Evolutionary conservation across 2,113 vertebrate genomes (phyloP).

Genomic region (Poecile atricapillus): DNA sequence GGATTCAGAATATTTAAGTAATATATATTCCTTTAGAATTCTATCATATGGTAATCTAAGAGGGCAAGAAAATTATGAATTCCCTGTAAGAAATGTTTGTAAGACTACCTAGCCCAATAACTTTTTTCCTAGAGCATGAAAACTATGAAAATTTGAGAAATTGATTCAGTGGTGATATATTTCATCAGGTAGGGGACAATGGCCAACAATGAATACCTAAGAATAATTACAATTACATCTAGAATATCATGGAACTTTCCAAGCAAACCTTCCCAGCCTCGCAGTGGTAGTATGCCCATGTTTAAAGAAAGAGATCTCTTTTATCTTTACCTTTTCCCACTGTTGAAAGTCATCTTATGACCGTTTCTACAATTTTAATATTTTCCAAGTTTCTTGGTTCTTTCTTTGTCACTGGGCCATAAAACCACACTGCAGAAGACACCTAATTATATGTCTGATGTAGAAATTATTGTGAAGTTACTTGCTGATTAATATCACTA

Average conservation of each 20-base stretch:
- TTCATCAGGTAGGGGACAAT: background rate
- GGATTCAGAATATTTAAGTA: background rate
- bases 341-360: background rate
- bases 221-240: background rate
- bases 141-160: background rate
- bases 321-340: background rate
- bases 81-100: background rate
- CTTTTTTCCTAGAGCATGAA: background rate
- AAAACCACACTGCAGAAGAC: background rate
- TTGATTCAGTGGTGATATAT: background rate
- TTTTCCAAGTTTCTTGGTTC: background rate
- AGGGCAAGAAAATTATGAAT: background rate
- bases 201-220: background rate
- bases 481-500: background rate
- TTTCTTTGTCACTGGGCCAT: background rate
- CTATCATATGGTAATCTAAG: background rate
- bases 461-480: background rate
- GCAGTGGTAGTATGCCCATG: background rate
- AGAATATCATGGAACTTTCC: background rate
- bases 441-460: background rate
- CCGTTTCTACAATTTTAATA: background rate
- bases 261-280: background rate
- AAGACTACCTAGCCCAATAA: background rate
- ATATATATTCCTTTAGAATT: background rate
- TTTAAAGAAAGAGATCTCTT: background rate